A percentile compares a stretch with the other conserved stretches of the same genome.
Conservation (phyloP, 1,140 invertebrate species). For the Vanessa atalanta region DNA sequence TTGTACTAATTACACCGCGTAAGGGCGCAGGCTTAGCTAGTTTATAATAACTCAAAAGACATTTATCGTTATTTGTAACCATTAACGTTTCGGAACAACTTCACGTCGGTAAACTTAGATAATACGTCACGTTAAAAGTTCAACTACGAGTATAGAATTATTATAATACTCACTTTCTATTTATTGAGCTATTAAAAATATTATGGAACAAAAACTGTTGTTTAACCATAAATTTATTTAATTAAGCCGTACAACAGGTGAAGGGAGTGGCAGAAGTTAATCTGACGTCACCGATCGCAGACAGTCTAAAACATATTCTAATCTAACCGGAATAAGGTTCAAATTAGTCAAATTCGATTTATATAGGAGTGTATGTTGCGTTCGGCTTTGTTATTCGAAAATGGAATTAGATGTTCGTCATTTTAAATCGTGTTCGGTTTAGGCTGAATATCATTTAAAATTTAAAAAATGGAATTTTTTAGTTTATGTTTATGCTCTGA, state of each 20-base stretch:
- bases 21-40: no score
- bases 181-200: conserved; percentile 9
- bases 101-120: no score
- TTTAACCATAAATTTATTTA: conserved; percentile 40
- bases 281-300: conserved; percentile 15
- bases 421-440: conserved; percentile 16
- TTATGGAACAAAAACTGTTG: conserved; percentile 28
- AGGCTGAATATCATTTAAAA: neutral
- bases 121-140: neutral
- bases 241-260: conserved; percentile 39
- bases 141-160: neutral
- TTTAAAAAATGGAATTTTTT: no score
- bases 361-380: conserved; percentile 18
- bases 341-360: conserved; percentile 5
- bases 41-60: no score
- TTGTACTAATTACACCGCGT: no score
- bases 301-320: conserved; percentile 19
- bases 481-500: neutral
- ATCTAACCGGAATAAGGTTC: neutral
- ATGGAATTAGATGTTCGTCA: conserved; percentile 32
- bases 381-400: conserved; percentile 24
- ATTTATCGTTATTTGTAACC: no score
- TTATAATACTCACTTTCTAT: conserved; percentile 21
- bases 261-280: conserved; percentile 30
- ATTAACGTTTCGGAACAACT: no score